phyloP scores from a whole-genome alignment of 2,797 vertebrate species.

The Coluber constrictor region DNA sequence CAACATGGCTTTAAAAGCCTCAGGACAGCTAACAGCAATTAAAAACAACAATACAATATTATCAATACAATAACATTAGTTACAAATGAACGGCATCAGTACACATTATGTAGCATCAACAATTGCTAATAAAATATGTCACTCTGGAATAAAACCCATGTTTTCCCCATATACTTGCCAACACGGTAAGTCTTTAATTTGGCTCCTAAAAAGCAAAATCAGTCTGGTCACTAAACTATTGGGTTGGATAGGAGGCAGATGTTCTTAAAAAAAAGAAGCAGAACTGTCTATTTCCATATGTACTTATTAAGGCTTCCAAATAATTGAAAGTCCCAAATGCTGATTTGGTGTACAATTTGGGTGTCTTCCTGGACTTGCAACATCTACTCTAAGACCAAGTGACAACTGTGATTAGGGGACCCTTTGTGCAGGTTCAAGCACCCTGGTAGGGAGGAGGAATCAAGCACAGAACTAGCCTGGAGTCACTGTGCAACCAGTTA shows the following conservation, averaged over 20 bases:
- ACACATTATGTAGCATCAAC: neutral
- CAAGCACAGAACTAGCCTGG: neutral
- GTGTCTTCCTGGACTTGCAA: neutral
- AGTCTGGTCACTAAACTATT: neutral
- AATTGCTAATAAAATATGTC: neutral
- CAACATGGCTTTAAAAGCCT: neutral
- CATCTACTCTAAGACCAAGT: neutral
- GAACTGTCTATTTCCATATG: neutral
- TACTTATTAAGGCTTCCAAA: neutral
- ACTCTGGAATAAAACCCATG: neutral
- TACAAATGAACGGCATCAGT: neutral
- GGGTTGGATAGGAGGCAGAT: neutral
- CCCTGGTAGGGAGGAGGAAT: neutral
- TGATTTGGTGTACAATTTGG: neutral
- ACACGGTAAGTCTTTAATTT: neutral
- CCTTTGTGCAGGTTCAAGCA: neutral
- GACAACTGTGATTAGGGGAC: neutral
- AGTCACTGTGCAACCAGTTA: neutral
- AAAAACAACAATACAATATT: slow-evolving; percentile 6
- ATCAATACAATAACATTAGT: slow-evolving; percentile 16
- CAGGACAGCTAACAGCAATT: neutral
- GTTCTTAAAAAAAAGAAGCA: neutral
- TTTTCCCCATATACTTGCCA: neutral
- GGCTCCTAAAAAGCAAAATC: neutral
- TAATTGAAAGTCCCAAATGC: neutral